phyloP scores from a whole-genome alignment of 2,797 vertebrate genomes.

The Xenentodon cancila region DNA sequence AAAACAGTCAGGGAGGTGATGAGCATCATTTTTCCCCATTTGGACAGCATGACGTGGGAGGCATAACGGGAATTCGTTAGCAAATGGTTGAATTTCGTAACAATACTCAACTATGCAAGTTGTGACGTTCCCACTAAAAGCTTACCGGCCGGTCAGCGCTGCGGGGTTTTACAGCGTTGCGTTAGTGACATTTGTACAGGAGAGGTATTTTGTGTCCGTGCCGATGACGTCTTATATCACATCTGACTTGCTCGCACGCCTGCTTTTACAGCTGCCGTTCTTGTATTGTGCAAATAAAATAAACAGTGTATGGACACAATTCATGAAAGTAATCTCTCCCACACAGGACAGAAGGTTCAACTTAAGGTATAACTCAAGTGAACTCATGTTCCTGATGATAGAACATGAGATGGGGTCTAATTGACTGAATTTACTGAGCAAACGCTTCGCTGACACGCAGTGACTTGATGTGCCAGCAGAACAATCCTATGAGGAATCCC shows the following conservation, averaged over 20 bases:
- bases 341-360: slow-evolving; percentile 35
- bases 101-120: slow-evolving; percentile 6
- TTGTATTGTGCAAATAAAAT: slow-evolving; percentile 27
- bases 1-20: slow-evolving; percentile 49
- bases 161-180: slow-evolving; percentile 1
- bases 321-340: slow-evolving; percentile 32
- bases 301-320: slow-evolving; percentile 23
- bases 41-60: slow-evolving; percentile 20
- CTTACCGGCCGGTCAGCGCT: background rate
- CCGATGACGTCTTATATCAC: slow-evolving; percentile 15
- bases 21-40: slow-evolving; percentile 52
- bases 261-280: slow-evolving; percentile 23
- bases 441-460: slow-evolving; percentile 42
- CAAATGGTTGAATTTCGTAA: slow-evolving; percentile 22
- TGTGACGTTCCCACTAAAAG: slow-evolving; percentile 16
- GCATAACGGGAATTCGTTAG: slow-evolving; percentile 27
- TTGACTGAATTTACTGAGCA: slow-evolving; percentile 42
- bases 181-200: slow-evolving; percentile 1
- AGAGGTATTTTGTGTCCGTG: slow-evolving; percentile 2
- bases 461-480: slow-evolving; percentile 35
- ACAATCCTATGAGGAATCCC: slow-evolving; percentile 23
- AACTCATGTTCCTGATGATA: slow-evolving; percentile 45
- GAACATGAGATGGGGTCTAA: slow-evolving; percentile 53
- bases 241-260: slow-evolving; percentile 4
- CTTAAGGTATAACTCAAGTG: slow-evolving; percentile 36